Percentiles rank a stretch among this genome's conserved stretches.
These are phyloP conservation scores for Antitype chi DNA, from an alignment of 2,888 invertebrate species.

Conservation along the genomic window DNA sequence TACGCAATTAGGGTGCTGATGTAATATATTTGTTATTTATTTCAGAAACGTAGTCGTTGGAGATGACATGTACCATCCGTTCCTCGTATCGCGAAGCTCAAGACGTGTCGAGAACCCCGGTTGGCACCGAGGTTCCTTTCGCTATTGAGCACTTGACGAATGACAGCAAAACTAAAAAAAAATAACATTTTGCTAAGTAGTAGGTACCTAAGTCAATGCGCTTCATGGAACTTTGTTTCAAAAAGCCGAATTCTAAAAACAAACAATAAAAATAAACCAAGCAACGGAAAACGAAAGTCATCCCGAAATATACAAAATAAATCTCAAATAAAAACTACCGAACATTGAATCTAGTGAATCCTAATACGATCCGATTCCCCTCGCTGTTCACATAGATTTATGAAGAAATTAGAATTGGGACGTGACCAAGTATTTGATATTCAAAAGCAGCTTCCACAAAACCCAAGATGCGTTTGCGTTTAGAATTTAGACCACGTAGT, in stretches of 20 bases:
- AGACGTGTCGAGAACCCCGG: too few relatives aligned
- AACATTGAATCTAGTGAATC: slow-evolving; percentile 67
- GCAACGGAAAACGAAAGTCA: slow-evolving; percentile 24
- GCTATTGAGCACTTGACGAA: too few relatives aligned
- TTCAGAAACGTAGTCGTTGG: too few relatives aligned
- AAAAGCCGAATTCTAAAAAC: not conserved
- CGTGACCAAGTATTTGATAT: slow-evolving; percentile 77
- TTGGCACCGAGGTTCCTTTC: too few relatives aligned
- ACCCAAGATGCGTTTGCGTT: slow-evolving; percentile 76
- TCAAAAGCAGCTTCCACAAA: slow-evolving; percentile 70
- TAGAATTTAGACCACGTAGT: slow-evolving; percentile 80
- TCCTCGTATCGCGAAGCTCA: too few relatives aligned
- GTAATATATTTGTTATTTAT: too few relatives aligned
- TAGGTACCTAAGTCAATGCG: too few relatives aligned
- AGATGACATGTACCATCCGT: too few relatives aligned
- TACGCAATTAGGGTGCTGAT: too few relatives aligned
- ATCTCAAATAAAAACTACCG: slow-evolving; percentile 58
- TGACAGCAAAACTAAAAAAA: too few relatives aligned
- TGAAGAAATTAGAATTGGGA: slow-evolving; percentile 80
- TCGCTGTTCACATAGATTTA: slow-evolving; percentile 72
- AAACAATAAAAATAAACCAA: not conserved
- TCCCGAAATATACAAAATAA: slow-evolving; percentile 27
- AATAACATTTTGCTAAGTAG: too few relatives aligned
- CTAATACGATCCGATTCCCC: slow-evolving; percentile 64
- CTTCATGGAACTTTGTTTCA: too few relatives aligned